Evolutionary conservation across 2,888 invertebrate species (phyloP).

Genomic region (Cactoblastis cactorum): DNA sequence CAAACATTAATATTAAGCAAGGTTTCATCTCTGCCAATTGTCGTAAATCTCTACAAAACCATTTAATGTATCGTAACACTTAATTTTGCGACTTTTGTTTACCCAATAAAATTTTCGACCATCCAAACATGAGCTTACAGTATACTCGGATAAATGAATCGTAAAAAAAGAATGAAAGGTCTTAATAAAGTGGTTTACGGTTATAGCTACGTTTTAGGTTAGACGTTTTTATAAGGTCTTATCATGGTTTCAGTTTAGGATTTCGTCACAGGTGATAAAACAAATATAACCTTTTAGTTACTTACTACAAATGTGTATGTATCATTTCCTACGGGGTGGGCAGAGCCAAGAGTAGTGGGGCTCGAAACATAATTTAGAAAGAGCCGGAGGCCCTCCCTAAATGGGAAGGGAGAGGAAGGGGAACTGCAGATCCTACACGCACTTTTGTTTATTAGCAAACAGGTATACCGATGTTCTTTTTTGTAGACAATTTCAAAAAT

Average conservation of each 20-base stretch:
- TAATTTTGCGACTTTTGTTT: slow-evolving; percentile 26
- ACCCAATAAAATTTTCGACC: slow-evolving; percentile 31
- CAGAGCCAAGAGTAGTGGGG: no score
- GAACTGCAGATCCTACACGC: no score
- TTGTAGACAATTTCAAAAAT: no score
- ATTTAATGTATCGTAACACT: slow-evolving; percentile 24
- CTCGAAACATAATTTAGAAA: no score
- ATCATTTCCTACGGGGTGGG: no score
- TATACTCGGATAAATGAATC: slow-evolving; percentile 31
- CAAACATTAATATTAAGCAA: no score
- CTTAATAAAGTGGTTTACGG: slow-evolving; percentile 21
- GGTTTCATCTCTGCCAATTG: slow-evolving; percentile 2
- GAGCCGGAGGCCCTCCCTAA: no score
- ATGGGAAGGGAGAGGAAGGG: no score
- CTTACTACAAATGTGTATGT: no score
- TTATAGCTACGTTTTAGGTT: slow-evolving; percentile 7
- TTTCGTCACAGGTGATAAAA: background rate
- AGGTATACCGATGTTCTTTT: no score
- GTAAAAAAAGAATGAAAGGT: slow-evolving; percentile 28
- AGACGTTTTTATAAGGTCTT: background rate
- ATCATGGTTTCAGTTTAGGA: background rate
- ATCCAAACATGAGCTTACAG: slow-evolving; percentile 16
- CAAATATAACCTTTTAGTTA: background rate
- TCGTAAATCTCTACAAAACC: slow-evolving; percentile 29
- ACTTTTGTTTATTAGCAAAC: no score